Conservation (phyloP, 2,888 invertebrate species). For the Trachelus stipa region DNA sequence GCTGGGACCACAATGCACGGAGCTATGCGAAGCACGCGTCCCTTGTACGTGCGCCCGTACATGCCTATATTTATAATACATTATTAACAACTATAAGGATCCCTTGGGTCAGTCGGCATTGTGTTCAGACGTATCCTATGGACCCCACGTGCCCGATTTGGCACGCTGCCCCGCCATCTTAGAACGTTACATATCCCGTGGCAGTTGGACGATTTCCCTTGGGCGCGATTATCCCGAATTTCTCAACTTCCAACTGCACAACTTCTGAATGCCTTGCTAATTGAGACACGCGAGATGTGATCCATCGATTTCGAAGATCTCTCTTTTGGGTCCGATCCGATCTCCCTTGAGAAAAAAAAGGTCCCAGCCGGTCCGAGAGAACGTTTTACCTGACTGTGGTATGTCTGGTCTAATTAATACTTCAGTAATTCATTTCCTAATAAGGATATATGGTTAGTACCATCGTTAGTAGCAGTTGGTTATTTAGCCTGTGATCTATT, state of each 20-base stretch:
- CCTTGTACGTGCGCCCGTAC: conserved; percentile 56
- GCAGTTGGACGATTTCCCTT: not conserved
- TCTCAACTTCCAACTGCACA: not conserved
- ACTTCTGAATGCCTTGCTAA: not conserved
- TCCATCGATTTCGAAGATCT: not conserved
- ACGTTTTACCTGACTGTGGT: not conserved
- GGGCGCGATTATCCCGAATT: not conserved
- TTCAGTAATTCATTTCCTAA: not conserved
- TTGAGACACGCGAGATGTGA: not conserved
- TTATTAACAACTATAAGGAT: conserved; percentile 60
- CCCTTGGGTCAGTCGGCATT: conserved; percentile 27
- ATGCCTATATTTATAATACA: conserved; percentile 64
- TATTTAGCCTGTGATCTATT: not conserved
- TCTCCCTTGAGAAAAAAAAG: not conserved
- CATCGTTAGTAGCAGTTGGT: not conserved
- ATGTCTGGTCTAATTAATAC: not conserved
- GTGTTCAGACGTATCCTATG: conserved; percentile 8
- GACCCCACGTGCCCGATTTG: conserved; percentile 39
- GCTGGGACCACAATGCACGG: conserved; percentile 58
- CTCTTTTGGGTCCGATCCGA: not conserved
- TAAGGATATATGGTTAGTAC: not conserved
- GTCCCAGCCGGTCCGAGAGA: not conserved
- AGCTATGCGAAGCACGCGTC: conserved; percentile 66
- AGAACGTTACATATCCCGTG: conserved; percentile 7
- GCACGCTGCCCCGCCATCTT: conserved; percentile 44